These are phyloP conservation scores for Molothrus aeneus DNA, from an alignment of 2,797 vertebrate genomes.

Conservation along the genomic window DNA sequence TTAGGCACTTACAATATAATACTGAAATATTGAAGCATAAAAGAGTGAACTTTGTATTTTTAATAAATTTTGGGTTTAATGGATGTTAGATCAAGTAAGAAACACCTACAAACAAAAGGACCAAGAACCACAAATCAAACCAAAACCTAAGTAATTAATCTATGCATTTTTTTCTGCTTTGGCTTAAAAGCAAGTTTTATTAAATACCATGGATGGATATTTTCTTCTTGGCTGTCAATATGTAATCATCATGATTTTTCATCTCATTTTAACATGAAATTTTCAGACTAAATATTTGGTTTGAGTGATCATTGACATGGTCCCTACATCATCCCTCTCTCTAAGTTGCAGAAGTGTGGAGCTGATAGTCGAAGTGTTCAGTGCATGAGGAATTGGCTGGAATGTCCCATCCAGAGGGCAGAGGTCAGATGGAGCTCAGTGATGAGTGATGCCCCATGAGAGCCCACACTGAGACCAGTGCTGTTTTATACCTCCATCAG, in stretches of 20 bases:
- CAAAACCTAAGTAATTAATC: neutral
- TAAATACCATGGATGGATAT: neutral
- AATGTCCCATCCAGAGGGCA: neutral
- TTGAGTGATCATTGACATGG: accelerated
- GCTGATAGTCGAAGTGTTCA: too few species aligned
- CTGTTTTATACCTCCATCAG: neutral
- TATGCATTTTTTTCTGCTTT: neutral
- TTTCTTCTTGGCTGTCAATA: neutral
- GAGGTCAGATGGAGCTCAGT: neutral
- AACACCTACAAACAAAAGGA: neutral
- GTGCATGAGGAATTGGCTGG: neutral
- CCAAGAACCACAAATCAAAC: neutral
- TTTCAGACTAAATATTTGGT: neutral
- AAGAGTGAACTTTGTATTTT: neutral
- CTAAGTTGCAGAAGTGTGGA: neutral
- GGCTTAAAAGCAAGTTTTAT: neutral
- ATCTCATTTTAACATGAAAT: neutral
- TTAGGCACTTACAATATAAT: neutral
- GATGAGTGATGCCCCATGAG: accelerated
- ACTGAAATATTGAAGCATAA: neutral
- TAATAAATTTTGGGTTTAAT: neutral
- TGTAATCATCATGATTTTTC: neutral
- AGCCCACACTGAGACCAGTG: too few species aligned
- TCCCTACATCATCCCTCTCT: neutral
- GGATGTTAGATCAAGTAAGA: neutral